phyloP scores from a whole-genome alignment of 2,797 vertebrate species.

The Propithecus perrieri region DNA sequence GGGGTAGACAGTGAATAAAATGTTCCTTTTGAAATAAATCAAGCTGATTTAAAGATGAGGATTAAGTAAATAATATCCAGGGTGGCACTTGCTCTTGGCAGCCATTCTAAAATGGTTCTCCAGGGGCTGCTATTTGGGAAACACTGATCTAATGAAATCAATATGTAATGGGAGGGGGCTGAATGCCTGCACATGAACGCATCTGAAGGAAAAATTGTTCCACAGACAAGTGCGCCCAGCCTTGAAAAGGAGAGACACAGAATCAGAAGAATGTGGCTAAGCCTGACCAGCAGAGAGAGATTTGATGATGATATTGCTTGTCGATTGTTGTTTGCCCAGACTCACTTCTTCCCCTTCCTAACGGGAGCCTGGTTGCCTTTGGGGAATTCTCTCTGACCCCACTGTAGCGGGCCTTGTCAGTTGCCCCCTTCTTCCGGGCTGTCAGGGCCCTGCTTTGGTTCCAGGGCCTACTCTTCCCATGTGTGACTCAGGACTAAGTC shows the following conservation, averaged over 20 bases:
- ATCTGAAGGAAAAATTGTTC: background rate
- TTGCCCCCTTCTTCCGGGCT: background rate
- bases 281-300: background rate
- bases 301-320: background rate
- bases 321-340: background rate
- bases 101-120: slow-evolving; percentile 21
- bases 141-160: slow-evolving; percentile 29
- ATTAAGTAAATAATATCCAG: slow-evolving; percentile 48
- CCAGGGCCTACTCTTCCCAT: background rate
- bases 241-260: background rate
- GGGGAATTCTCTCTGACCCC: background rate
- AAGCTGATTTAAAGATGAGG: slow-evolving; percentile 46
- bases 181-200: background rate
- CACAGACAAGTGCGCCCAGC: background rate
- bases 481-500: background rate
- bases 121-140: slow-evolving; percentile 35
- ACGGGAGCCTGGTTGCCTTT: background rate
- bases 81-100: slow-evolving; percentile 8
- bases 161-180: background rate
- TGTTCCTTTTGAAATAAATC: slow-evolving; percentile 54
- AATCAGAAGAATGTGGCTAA: background rate
- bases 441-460: background rate
- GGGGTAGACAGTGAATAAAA: slow-evolving; percentile 55
- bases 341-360: background rate
- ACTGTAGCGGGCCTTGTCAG: background rate